phyloP scores from a whole-genome alignment of 1,140 invertebrate genomes.

The Caenorhabditis brenneri region DNA sequence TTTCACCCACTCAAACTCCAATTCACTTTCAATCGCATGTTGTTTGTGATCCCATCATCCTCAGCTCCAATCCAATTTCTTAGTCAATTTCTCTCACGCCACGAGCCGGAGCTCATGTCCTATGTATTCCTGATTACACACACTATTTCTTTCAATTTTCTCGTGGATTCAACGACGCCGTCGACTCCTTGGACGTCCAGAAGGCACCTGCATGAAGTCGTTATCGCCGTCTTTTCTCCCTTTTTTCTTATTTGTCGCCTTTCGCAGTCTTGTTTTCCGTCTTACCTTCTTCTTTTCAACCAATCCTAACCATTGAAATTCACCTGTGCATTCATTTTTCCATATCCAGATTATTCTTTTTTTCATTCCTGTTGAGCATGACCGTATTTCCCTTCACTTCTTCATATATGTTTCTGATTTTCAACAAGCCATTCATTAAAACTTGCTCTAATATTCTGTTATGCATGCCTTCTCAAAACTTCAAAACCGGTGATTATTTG shows the following conservation, averaged over 20 bases:
- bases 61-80: conserved; percentile 5
- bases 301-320: not conserved
- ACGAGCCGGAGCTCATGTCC: not conserved
- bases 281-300: too few relatives aligned
- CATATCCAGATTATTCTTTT: not conserved
- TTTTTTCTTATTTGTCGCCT: conserved; percentile 10
- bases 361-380: not conserved
- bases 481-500: too few relatives aligned
- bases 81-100: conserved; percentile 22
- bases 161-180: not conserved
- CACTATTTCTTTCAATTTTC: not conserved
- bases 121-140: not conserved
- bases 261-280: not conserved
- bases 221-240: not conserved
- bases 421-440: not conserved
- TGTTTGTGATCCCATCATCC: conserved; percentile 19
- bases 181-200: not conserved
- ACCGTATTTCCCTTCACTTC: not conserved
- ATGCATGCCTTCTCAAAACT: too few relatives aligned
- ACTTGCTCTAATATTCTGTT: not conserved
- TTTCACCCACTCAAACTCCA: not conserved
- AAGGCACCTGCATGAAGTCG: conserved; percentile 41
- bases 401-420: not conserved
- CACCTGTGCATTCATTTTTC: not conserved
- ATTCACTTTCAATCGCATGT: not conserved